A percentile compares a stretch with the other conserved stretches of the same genome.
These are phyloP conservation scores for Hirudo medicinalis DNA, from an alignment of 1,140 invertebrate genomes.

Conservation along the genomic window DNA sequence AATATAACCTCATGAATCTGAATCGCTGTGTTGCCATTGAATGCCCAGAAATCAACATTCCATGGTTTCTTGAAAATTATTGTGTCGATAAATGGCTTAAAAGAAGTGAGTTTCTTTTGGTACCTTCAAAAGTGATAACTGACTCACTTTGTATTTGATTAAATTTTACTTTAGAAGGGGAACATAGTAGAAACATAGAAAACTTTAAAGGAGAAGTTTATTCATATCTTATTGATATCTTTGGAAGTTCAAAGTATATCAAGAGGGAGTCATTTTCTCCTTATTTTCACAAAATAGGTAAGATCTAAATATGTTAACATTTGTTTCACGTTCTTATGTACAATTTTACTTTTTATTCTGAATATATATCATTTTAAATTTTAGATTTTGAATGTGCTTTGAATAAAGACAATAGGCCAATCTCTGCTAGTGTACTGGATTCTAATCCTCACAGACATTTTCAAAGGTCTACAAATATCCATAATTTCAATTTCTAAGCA, in stretches of 20 bases:
- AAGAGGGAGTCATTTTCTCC: neutral
- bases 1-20: conserved; percentile 23
- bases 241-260: neutral
- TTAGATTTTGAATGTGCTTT: conserved; percentile 26
- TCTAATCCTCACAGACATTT: neutral
- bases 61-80: conserved; percentile 28
- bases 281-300: neutral
- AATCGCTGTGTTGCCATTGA: conserved; percentile 26
- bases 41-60: conserved; percentile 27
- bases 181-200: conserved; percentile 1
- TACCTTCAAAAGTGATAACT: too few relatives aligned
- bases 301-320: neutral
- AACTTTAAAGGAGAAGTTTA: neutral
- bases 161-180: neutral
- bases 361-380: neutral
- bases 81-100: conserved; percentile 13
- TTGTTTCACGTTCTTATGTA: neutral
- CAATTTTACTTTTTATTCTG: neutral
- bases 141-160: too few relatives aligned
- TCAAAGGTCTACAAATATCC: neutral
- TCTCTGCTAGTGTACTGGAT: neutral
- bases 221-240: neutral
- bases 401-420: conserved; percentile 16
- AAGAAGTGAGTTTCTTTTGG: neutral
- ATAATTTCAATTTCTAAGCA: neutral